Percentiles rank a stretch among this genome's conserved stretches.
Evolutionary conservation across 2,888 invertebrate genomes (phyloP).

Genomic region (Clusia tigrina): DNA sequence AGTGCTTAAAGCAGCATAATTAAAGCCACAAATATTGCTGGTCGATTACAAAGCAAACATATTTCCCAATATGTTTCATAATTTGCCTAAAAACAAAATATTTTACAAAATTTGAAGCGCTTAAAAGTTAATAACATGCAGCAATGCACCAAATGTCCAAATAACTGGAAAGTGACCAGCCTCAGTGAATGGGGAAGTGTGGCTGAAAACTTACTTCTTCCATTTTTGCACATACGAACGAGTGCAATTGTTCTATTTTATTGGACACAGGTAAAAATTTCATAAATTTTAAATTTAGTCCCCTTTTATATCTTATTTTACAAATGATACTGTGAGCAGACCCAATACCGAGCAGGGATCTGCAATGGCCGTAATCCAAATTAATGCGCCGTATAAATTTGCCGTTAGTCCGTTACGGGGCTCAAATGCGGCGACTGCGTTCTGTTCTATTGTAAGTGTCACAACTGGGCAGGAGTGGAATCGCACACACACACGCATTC

Average conservation of each 20-base stretch:
- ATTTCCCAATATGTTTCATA: too few relatives aligned
- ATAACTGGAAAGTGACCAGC: too few relatives aligned
- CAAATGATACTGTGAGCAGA: neutral
- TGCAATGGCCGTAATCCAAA: neutral
- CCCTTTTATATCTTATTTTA: neutral
- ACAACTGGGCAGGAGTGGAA: neutral
- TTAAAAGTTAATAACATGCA: too few relatives aligned
- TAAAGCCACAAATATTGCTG: too few relatives aligned
- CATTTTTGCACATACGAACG: conserved; percentile 47
- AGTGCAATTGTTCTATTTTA: conserved; percentile 48
- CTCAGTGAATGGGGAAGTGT: neutral
- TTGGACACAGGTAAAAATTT: conserved; percentile 46
- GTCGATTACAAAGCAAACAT: too few relatives aligned
- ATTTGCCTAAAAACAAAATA: too few relatives aligned
- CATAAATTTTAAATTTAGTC: conserved; percentile 32
- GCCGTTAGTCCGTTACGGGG: neutral
- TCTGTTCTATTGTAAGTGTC: too few relatives aligned
- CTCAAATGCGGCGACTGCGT: neutral
- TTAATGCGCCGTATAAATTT: neutral
- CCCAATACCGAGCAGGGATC: neutral
- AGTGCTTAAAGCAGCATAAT: too few relatives aligned
- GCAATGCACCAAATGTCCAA: too few relatives aligned
- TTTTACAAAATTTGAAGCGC: too few relatives aligned
- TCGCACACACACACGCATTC: neutral
- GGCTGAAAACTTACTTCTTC: conserved; percentile 31